These are phyloP conservation scores for Solea senegalensis DNA, from an alignment of 2,113 vertebrate genomes.

Conservation along the genomic window DNA sequence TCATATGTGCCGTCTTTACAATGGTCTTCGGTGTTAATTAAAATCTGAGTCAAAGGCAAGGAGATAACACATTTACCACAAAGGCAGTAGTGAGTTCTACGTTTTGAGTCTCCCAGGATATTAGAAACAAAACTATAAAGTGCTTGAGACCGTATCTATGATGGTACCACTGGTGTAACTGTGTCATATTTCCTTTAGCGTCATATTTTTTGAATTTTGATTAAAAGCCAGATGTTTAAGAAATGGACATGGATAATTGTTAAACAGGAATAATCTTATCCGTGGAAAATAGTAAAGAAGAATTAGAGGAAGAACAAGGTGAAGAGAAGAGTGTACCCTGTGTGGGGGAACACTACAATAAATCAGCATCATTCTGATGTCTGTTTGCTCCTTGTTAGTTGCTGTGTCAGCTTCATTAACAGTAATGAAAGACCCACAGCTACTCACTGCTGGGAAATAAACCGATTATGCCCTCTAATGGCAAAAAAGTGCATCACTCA, in stretches of 20 bases:
- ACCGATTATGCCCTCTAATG: slow-evolving; percentile 26
- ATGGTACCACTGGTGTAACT: too few species aligned
- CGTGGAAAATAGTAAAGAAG: not conserved
- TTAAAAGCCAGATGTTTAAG: too few species aligned
- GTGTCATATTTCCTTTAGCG: too few species aligned
- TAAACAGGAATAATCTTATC: not conserved
- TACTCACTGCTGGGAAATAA: slow-evolving; percentile 9
- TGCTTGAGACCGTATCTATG: too few species aligned
- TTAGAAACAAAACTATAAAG: too few species aligned
- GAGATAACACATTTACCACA: too few species aligned
- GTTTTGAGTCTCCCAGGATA: too few species aligned
- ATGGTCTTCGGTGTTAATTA: not conserved
- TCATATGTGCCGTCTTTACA: too few species aligned
- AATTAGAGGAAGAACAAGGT: not conserved
- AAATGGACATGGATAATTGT: too few species aligned
- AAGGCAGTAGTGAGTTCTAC: too few species aligned
- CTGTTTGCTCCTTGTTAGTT: slow-evolving; percentile 11
- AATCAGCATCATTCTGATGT: slow-evolving; percentile 6
- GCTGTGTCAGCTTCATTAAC: slow-evolving; percentile 18
- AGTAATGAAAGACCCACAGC: slow-evolving; percentile 23
- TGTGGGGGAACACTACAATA: not conserved
- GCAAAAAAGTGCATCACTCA: slow-evolving; percentile 2
- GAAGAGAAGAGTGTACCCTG: not conserved
- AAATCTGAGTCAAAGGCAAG: not conserved
- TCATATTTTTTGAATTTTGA: too few species aligned